Evolutionary conservation across 2,797 vertebrate species (phyloP), one percentile per base, ranked within the genome.

Genomic region (Sebastes kiyomatsui): DNA sequence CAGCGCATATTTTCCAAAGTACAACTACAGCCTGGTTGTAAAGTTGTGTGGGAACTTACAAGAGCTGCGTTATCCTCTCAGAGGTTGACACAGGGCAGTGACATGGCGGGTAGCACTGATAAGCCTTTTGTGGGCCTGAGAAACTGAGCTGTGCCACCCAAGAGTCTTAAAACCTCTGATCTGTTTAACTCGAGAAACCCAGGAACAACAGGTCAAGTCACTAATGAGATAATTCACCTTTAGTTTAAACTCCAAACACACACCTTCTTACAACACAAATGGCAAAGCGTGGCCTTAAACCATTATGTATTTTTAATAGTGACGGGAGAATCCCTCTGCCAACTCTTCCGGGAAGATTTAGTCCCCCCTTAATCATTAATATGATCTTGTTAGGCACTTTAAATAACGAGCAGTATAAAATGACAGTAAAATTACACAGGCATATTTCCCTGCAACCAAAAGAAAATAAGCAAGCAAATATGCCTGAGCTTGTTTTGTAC

Each of bases 281-380:
- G 73, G 46, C 60, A 77, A 67, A 82, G 77, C 1, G 5, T 22
- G 33, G 64, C 69, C 33, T 86, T 30, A 69, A 77, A 80, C 72
- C 62, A 25, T 84, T n/a, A 75, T 89, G 76, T 81, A 87, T 86
- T 87, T 93, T 90, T 88, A 87, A 92, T 78, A 52, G 42, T n/a
- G 80, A 85, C 4, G 2, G 70, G 71, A 66, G n/a, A 75, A 78
- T 61, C 49, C 72, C 56, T 69, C 18, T 72, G 78, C 62, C 52
- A 76, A 22, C 61, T 76, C 83, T 55, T 56, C 75, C 1, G 78
- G 71, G 87, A 78, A 66, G 73, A 83, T 84, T 90, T 82, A 92
- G 73, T 83, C 60, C 61, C 20, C 14, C 13, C 62, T 88, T 85
- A 88, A 92, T 90, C 86, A 90, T 90, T 87, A 77, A 93, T 80